Conservation (phyloP, 1,140 invertebrate species). For the Triops cancriformis region DNA sequence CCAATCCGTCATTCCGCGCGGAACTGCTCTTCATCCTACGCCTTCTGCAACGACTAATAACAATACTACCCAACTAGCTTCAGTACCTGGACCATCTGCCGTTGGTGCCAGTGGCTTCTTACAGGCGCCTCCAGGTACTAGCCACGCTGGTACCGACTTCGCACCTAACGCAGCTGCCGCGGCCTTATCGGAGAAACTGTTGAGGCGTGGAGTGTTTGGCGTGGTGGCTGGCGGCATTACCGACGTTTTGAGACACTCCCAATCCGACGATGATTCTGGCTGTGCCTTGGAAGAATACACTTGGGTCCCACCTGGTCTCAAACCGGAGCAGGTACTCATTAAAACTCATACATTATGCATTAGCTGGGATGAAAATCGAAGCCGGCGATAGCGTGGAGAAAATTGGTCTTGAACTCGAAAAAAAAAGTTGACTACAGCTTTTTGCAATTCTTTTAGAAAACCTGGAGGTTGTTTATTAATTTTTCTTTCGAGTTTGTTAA, state of each 20-base stretch:
- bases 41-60: not conserved
- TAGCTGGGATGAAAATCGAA: too few species aligned
- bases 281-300: slow-evolving; percentile 96
- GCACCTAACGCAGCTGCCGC: slow-evolving; percentile 19
- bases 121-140: slow-evolving; percentile 14
- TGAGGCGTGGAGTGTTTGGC: slow-evolving; percentile 33
- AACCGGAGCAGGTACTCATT: slow-evolving; percentile 78
- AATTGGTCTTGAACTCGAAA: too few species aligned
- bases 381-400: too few species aligned
- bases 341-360: too few species aligned
- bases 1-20: slow-evolving; percentile 29
- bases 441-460: too few species aligned
- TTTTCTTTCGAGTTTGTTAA: too few species aligned
- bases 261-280: slow-evolving; percentile 92
- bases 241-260: slow-evolving; percentile 76
- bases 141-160: slow-evolving; percentile 16
- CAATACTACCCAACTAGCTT: not conserved
- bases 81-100: slow-evolving; percentile 19
- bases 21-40: not conserved
- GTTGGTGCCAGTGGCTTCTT: not conserved
- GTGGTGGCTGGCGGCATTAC: slow-evolving; percentile 38
- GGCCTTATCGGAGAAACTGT: slow-evolving; percentile 37
- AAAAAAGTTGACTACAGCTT: too few species aligned
- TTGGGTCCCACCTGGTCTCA: slow-evolving; percentile 90
- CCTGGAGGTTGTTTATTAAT: too few species aligned